Percentiles rank a stretch among this genome's conserved stretches.
Evolutionary conservation across 2,888 invertebrate species (phyloP).

Genomic region (Brenthis ino): DNA sequence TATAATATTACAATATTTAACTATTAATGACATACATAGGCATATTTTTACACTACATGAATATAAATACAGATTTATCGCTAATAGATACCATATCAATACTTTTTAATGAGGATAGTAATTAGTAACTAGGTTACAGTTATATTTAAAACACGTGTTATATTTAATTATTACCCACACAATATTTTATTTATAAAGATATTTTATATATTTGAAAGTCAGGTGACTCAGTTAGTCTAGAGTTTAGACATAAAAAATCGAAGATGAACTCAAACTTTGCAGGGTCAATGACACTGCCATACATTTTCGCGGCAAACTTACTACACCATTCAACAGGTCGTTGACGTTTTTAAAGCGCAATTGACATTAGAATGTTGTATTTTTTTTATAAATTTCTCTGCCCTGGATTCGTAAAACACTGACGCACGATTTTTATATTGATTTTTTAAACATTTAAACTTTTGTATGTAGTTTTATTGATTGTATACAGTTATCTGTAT

Average conservation of each 20-base stretch:
- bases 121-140: no score
- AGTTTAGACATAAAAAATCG: conserved; percentile 5
- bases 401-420: conserved; percentile 35
- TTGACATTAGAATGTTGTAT: conserved; percentile 38
- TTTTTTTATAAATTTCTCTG: conserved; percentile 37
- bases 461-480: neutral
- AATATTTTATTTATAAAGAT: neutral
- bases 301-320: conserved; percentile 28
- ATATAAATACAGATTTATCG: neutral
- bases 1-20: no score
- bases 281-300: conserved; percentile 34
- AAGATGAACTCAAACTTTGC: conserved; percentile 7
- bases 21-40: no score
- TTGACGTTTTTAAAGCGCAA: conserved; percentile 33
- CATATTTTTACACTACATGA: neutral
- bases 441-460: conserved; percentile 14
- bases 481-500: neutral
- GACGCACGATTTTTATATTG: conserved; percentile 25
- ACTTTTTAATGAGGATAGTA: neutral
- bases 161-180: neutral
- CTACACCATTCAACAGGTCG: conserved; percentile 32
- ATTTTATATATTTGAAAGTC: no score
- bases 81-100: neutral
- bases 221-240: no score
- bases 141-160: no score